Percentiles rank a stretch among this genome's conserved stretches.
phyloP scores from a whole-genome alignment of 2,888 invertebrate species.

The Pocota personata region DNA sequence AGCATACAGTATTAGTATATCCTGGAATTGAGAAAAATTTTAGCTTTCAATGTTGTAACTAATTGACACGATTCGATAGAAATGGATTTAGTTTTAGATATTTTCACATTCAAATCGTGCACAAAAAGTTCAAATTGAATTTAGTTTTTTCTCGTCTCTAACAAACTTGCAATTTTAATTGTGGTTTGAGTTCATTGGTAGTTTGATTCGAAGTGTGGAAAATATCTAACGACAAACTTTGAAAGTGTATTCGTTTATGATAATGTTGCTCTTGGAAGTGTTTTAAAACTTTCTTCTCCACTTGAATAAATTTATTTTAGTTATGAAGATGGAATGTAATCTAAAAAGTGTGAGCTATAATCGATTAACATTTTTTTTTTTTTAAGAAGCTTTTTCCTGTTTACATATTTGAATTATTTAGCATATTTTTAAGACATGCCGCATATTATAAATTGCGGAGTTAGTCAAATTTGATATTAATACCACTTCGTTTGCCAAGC shows the following conservation, averaged over 20 bases:
- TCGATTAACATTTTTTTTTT: too few species aligned
- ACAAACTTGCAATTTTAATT: not conserved
- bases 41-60: not conserved
- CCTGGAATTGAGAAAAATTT: not conserved
- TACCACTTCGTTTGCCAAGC: not conserved
- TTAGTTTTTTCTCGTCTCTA: not conserved
- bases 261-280: not conserved
- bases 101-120: not conserved
- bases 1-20: not conserved
- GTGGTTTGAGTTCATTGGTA: not conserved
- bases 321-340: not conserved
- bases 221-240: not conserved
- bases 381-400: not conserved
- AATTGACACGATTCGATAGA: conserved; percentile 3
- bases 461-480: not conserved
- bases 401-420: not conserved
- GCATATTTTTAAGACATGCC: not conserved
- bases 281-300: not conserved
- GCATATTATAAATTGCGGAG: not conserved
- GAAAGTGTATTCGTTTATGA: not conserved
- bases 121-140: not conserved
- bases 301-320: not conserved
- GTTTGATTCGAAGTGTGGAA: not conserved
- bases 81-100: not conserved
- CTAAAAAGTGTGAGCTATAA: not conserved